Conservation (phyloP, 2,888 invertebrate genomes). For the Caenorhabditis zanzibari region DNA sequence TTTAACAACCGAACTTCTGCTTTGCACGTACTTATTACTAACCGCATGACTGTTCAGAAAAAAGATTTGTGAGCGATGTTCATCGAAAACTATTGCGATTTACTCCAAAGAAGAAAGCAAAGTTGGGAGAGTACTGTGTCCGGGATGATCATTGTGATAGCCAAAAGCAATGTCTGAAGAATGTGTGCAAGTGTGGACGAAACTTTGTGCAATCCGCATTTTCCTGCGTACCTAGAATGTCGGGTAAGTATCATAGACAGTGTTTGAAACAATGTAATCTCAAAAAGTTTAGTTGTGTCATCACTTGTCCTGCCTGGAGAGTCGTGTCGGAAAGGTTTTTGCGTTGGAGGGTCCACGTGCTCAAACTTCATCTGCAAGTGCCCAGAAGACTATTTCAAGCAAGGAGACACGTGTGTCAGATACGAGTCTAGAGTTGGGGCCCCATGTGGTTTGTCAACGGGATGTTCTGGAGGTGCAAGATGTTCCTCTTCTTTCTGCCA, state of each 20-base stretch:
- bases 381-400: constrained; percentile 65
- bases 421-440: constrained; percentile 63
- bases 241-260: constrained; percentile 19
- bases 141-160: constrained; percentile 59
- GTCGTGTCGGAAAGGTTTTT: constrained; percentile 75
- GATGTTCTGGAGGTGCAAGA: constrained; percentile 54
- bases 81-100: constrained; percentile 51
- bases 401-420: constrained; percentile 54
- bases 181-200: constrained; percentile 57
- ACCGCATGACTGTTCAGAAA: constrained; percentile 63
- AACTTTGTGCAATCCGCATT: constrained; percentile 58
- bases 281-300: constrained; percentile 73
- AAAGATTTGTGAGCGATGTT: constrained; percentile 48
- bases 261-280: neutral
- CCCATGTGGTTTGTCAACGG: constrained; percentile 53
- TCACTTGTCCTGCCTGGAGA: constrained; percentile 76
- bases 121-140: constrained; percentile 60
- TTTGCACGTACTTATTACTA: constrained; percentile 18
- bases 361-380: constrained; percentile 69
- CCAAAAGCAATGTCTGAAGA: constrained; percentile 55
- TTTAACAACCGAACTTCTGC: neutral
- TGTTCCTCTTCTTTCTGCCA: constrained; percentile 64
- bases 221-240: constrained; percentile 60
- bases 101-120: constrained; percentile 59
- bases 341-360: constrained; percentile 81